phyloP scores from a whole-genome alignment of 1,140 invertebrate genomes.

The Aphelinus atriplicis region DNA sequence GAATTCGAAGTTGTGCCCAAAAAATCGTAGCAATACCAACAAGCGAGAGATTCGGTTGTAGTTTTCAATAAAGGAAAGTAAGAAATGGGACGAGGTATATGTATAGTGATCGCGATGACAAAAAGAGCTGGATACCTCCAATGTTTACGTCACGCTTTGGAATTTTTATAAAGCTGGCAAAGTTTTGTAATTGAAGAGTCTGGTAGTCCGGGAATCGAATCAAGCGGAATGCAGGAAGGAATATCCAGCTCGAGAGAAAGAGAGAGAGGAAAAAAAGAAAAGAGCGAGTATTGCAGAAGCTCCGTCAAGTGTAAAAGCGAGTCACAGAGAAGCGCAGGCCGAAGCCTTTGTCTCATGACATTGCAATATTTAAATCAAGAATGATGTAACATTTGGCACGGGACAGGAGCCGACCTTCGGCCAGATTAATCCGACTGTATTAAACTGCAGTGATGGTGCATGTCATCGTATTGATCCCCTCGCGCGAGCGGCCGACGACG shows the following conservation, averaged over 20 bases:
- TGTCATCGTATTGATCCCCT: constrained; percentile 34
- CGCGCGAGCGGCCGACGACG: not conserved
- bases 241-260: not conserved
- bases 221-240: not conserved
- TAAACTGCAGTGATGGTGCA: constrained; percentile 36
- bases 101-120: too few relatives aligned
- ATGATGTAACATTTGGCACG: constrained; percentile 38
- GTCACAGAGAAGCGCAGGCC: not conserved
- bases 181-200: too few relatives aligned
- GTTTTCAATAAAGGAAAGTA: too few relatives aligned
- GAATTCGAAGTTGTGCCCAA: too few relatives aligned
- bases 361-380: constrained; percentile 36
- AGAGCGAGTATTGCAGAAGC: too few relatives aligned
- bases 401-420: constrained; percentile 20
- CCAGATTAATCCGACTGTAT: constrained; percentile 33
- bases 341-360: constrained; percentile 19
- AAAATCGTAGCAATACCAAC: too few relatives aligned
- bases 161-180: too few relatives aligned
- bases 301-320: not conserved
- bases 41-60: too few relatives aligned
- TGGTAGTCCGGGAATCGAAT: not conserved
- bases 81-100: too few relatives aligned
- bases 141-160: too few relatives aligned
- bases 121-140: too few relatives aligned
- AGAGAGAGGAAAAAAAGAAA: not conserved